phyloP scores from a whole-genome alignment of 2,113 vertebrate species.

The Xyrauchen texanus region DNA sequence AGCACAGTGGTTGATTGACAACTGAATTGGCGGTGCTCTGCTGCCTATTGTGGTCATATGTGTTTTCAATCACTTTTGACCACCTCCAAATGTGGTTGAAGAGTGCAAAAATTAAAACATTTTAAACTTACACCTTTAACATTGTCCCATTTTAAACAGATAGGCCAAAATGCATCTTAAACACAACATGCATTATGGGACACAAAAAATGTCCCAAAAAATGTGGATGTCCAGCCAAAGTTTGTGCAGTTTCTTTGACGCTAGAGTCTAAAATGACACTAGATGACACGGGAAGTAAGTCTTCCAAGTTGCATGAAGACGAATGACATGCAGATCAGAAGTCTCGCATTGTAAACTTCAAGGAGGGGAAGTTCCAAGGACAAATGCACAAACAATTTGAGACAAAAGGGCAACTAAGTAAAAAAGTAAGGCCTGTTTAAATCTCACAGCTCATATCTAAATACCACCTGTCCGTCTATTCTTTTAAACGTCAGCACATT shows the following conservation, averaged over 20 bases:
- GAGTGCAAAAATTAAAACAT: too few relatives aligned
- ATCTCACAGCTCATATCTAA: conserved; percentile 68
- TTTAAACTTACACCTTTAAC: too few relatives aligned
- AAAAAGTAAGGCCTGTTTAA: conserved; percentile 63
- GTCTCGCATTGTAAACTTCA: conserved; percentile 26
- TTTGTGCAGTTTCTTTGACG: not conserved
- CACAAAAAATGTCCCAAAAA: too few relatives aligned
- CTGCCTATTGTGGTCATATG: too few relatives aligned
- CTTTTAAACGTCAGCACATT: conserved; percentile 74
- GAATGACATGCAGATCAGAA: conserved; percentile 10
- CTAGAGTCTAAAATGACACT: not conserved
- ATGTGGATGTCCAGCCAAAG: conserved; percentile 19
- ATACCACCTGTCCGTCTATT: conserved; percentile 67
- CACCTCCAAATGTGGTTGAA: too few relatives aligned
- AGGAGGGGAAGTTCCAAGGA: conserved; percentile 68
- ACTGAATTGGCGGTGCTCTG: too few relatives aligned
- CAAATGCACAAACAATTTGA: conserved; percentile 65
- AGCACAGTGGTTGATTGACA: too few relatives aligned
- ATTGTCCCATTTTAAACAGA: too few relatives aligned
- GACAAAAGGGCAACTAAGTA: conserved; percentile 49
- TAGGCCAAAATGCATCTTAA: too few relatives aligned
- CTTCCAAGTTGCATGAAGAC: conserved; percentile 23
- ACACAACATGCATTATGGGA: too few relatives aligned
- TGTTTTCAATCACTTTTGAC: too few relatives aligned
- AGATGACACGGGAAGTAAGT: not conserved